A percentile compares a stretch with the other conserved stretches of the same genome.
phyloP scores from a whole-genome alignment of 2,797 vertebrate species.

The Crax fasciolata region DNA sequence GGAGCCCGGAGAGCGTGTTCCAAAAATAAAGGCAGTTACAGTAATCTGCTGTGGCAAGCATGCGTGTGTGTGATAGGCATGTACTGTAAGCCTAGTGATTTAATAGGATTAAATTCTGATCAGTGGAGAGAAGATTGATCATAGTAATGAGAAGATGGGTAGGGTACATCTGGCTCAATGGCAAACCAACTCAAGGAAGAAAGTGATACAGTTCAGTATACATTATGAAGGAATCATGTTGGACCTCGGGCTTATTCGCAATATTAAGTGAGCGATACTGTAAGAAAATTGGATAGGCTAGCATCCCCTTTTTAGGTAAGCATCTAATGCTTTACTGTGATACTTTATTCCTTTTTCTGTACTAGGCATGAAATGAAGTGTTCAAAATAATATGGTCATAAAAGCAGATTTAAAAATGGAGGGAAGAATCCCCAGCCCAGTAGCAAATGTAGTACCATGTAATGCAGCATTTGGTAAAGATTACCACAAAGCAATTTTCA shows the following conservation, averaged over 20 bases:
- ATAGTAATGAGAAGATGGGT: slow-evolving; percentile 40
- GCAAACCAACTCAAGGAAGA: slow-evolving; percentile 22
- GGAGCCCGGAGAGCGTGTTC: neutral
- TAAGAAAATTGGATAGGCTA: slow-evolving; percentile 47
- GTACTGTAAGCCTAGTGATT: slow-evolving; percentile 28
- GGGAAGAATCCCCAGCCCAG: slow-evolving; percentile 27
- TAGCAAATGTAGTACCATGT: slow-evolving; percentile 29
- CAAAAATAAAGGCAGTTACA: slow-evolving; percentile 55
- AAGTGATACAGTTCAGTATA: neutral
- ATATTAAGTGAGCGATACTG: slow-evolving; percentile 5
- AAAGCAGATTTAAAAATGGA: slow-evolving; percentile 57
- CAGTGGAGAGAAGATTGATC: slow-evolving; percentile 53
- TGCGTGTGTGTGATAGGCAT: neutral
- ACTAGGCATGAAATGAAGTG: slow-evolving; percentile 53
- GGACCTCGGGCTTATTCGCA: neutral
- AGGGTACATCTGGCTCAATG: neutral
- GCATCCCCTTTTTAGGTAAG: slow-evolving; percentile 25
- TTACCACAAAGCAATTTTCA: neutral
- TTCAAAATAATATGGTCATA: slow-evolving; percentile 41
- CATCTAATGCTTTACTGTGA: slow-evolving; percentile 19
- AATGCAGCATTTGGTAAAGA: slow-evolving; percentile 55
- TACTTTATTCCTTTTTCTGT: slow-evolving; percentile 31
- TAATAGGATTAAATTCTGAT: slow-evolving; percentile 68
- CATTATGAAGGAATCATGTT: slow-evolving; percentile 1
- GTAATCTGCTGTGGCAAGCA: slow-evolving; percentile 47